These are phyloP conservation scores for Nothocercus julius DNA, from an alignment of 2,113 vertebrate species.

Conservation along the genomic window DNA sequence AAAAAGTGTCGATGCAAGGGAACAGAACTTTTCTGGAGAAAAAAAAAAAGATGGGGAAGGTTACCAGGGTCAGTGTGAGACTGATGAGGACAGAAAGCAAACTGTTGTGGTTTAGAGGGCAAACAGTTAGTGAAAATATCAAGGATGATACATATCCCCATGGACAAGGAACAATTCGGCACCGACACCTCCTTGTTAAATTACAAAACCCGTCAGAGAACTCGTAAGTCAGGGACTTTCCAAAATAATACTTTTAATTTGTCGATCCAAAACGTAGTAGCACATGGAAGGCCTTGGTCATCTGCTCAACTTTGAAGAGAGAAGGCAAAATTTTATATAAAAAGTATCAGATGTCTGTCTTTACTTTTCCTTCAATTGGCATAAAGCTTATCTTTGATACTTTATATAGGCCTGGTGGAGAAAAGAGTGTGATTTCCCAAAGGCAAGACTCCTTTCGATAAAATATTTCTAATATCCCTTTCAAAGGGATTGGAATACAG, in stretches of 20 bases:
- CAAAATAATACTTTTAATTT: neutral
- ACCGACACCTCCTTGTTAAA: neutral
- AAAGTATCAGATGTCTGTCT: neutral
- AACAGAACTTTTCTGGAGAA: too few species aligned
- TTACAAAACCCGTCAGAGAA: neutral
- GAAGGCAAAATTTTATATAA: neutral
- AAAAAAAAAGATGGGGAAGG: neutral
- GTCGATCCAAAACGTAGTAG: neutral
- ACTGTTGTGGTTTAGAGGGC: neutral
- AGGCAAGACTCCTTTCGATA: neutral
- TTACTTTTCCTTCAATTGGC: neutral
- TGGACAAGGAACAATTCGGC: neutral
- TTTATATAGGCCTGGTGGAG: neutral
- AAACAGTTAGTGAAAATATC: neutral
- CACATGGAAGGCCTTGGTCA: neutral
- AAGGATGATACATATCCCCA: neutral
- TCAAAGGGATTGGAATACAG: rapidly evolving
- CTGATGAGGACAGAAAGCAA: neutral
- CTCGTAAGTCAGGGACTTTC: neutral
- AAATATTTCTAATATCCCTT: neutral
- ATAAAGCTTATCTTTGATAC: neutral
- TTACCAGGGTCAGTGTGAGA: neutral
- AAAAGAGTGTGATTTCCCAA: neutral
- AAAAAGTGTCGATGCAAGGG: neutral
- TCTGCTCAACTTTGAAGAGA: neutral